These are phyloP conservation scores for Euphydryas editha DNA, from an alignment of 2,888 invertebrate genomes.

Conservation along the genomic window DNA sequence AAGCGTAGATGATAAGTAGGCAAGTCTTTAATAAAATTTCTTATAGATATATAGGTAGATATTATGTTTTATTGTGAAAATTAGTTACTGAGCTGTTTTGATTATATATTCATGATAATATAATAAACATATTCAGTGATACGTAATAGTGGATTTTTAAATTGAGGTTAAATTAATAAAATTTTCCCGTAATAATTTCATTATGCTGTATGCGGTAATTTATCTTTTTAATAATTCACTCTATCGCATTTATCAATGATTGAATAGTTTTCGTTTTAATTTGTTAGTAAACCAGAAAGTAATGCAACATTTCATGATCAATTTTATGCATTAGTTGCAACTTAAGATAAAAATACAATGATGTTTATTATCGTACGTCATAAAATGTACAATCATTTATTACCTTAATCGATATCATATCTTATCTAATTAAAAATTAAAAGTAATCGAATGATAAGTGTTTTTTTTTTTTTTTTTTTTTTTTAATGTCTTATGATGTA, in stretches of 20 bases:
- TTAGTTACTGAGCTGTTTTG: background rate
- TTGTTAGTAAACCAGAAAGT: too few relatives aligned
- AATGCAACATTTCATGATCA: too few relatives aligned
- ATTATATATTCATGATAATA: too few relatives aligned
- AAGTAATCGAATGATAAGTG: background rate
- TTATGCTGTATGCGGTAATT: too few relatives aligned
- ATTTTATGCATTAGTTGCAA: too few relatives aligned
- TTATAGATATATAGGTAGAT: background rate
- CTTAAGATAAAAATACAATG: background rate
- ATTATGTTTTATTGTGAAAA: background rate
- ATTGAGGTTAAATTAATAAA: background rate
- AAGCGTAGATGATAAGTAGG: slow-evolving; percentile 17
- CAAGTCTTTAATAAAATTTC: background rate
- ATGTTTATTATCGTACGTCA: background rate
- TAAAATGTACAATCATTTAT: background rate
- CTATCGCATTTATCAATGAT: too few relatives aligned
- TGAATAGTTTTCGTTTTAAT: too few relatives aligned
- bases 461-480: background rate
- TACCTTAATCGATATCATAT: background rate
- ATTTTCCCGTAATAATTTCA: background rate
- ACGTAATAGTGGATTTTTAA: too few relatives aligned
- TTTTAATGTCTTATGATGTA: background rate
- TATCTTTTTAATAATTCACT: too few relatives aligned
- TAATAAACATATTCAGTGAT: too few relatives aligned
- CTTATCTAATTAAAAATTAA: too few relatives aligned